phyloP scores from a whole-genome alignment of 1,140 invertebrate species.

The Drosophila kikkawai region DNA sequence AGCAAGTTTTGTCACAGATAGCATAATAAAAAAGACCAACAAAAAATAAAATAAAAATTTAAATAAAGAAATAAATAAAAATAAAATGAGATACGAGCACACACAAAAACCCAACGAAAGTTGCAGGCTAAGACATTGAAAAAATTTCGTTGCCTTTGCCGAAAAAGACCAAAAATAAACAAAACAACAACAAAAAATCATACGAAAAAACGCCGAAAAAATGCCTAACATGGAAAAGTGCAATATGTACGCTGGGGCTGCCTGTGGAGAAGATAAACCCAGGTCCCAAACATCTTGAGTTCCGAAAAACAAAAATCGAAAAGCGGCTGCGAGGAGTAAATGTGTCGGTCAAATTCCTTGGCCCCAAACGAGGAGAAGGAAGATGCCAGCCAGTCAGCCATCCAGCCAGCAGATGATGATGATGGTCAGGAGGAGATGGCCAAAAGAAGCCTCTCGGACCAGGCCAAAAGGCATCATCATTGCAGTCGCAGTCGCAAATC shows the following conservation, averaged over 20 bases:
- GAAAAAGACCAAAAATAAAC: slow-evolving; percentile 41
- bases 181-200: slow-evolving; percentile 7
- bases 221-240: slow-evolving; percentile 54
- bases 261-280: slow-evolving; percentile 44
- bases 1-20: slow-evolving; percentile 67
- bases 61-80: slow-evolving; percentile 37
- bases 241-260: slow-evolving; percentile 26
- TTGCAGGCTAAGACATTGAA: slow-evolving; percentile 66
- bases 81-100: slow-evolving; percentile 18
- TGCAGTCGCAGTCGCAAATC: slow-evolving; percentile 26
- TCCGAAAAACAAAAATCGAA: slow-evolving; percentile 41
- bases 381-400: neutral
- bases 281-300: neutral
- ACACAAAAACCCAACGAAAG: slow-evolving; percentile 65
- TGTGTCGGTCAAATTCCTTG: slow-evolving; percentile 69
- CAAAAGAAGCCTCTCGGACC: slow-evolving; percentile 39
- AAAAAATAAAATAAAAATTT: slow-evolving; percentile 15
- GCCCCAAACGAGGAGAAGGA: slow-evolving; percentile 45
- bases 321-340: slow-evolving; percentile 37
- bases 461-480: slow-evolving; percentile 33
- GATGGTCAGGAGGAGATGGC: slow-evolving; percentile 24
- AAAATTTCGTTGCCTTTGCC: slow-evolving; percentile 60
- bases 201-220: slow-evolving; percentile 19
- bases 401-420: slow-evolving; percentile 14
- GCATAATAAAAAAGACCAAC: slow-evolving; percentile 2